These are phyloP conservation scores for Lagorchestes hirsutus DNA, from an alignment of 2,797 vertebrate genomes.

Conservation along the genomic window DNA sequence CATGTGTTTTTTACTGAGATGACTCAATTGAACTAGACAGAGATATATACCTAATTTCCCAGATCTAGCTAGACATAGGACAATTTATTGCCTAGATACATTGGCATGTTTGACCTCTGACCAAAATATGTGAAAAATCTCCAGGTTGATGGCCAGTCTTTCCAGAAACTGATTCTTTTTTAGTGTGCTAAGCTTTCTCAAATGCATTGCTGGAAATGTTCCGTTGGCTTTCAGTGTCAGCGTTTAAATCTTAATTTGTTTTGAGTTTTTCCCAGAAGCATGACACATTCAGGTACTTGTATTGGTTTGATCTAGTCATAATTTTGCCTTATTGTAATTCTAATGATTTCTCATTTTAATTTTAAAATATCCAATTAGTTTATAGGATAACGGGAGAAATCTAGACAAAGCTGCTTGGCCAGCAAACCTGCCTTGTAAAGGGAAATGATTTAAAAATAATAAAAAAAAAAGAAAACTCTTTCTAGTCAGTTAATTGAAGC, in stretches of 20 bases:
- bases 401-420: constrained; percentile 61
- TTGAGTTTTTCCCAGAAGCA: constrained; percentile 64
- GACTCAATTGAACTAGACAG: constrained; percentile 57
- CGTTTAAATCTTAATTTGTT: constrained; percentile 66
- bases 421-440: constrained; percentile 68
- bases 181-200: constrained; percentile 46
- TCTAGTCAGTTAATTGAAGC: constrained; percentile 37
- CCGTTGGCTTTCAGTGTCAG: constrained; percentile 46
- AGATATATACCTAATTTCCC: constrained; percentile 68
- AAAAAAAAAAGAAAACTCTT: background rate
- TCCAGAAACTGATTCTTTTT: constrained; percentile 56
- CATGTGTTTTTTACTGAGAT: constrained; percentile 69
- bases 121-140: constrained; percentile 48
- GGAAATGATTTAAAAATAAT: constrained; percentile 27
- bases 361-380: constrained; percentile 74
- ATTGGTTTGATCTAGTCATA: constrained; percentile 50
- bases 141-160: constrained; percentile 43
- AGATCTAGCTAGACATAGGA: constrained; percentile 52
- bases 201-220: constrained; percentile 12
- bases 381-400: constrained; percentile 52
- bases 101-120: constrained; percentile 56
- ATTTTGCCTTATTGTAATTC: constrained; percentile 73
- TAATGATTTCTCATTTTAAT: constrained; percentile 77
- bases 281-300: constrained; percentile 47
- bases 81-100: constrained; percentile 66